Conservation (phyloP, 2,797 vertebrate species). For the Chelmon rostratus region DNA sequence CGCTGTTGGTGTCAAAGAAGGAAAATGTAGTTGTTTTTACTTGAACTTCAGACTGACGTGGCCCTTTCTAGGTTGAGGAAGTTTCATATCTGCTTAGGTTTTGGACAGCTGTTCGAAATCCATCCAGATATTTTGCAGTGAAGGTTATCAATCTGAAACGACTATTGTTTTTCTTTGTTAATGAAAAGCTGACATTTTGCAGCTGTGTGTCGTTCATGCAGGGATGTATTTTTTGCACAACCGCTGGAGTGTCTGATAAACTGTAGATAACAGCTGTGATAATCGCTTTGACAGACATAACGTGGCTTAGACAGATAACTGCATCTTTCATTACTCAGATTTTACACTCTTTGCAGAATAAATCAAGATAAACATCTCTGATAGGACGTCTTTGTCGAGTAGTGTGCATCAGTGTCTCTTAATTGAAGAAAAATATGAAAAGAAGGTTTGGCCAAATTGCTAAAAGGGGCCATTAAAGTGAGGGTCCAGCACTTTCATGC, state of each 20-base stretch:
- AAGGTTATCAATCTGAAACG: background rate
- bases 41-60: background rate
- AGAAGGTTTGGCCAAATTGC: slow-evolving; percentile 57
- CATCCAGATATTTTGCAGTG: background rate
- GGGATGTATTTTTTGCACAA: too few relatives aligned
- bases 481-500: slow-evolving; percentile 14
- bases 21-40: slow-evolving; percentile 23
- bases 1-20: slow-evolving; percentile 39
- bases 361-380: slow-evolving; percentile 70
- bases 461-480: slow-evolving; percentile 27
- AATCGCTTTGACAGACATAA: slow-evolving; percentile 73
- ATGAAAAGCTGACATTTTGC: slow-evolving; percentile 31
- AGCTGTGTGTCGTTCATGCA: background rate
- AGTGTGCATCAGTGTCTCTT: slow-evolving; percentile 30
- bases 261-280: slow-evolving; percentile 69
- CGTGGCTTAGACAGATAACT: slow-evolving; percentile 77
- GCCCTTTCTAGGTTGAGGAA: background rate
- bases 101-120: slow-evolving; percentile 6
- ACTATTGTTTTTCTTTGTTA: slow-evolving; percentile 3
- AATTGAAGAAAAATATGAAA: slow-evolving; percentile 31
- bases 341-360: slow-evolving; percentile 71
- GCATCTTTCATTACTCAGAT: slow-evolving; percentile 77
- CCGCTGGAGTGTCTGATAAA: slow-evolving; percentile 60
- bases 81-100: background rate
- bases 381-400: slow-evolving; percentile 66